Percentiles rank a stretch among this genome's conserved stretches.
These are phyloP conservation scores for Temnothorax ravouxi DNA, from an alignment of 2,888 invertebrate genomes.

Conservation along the genomic window DNA sequence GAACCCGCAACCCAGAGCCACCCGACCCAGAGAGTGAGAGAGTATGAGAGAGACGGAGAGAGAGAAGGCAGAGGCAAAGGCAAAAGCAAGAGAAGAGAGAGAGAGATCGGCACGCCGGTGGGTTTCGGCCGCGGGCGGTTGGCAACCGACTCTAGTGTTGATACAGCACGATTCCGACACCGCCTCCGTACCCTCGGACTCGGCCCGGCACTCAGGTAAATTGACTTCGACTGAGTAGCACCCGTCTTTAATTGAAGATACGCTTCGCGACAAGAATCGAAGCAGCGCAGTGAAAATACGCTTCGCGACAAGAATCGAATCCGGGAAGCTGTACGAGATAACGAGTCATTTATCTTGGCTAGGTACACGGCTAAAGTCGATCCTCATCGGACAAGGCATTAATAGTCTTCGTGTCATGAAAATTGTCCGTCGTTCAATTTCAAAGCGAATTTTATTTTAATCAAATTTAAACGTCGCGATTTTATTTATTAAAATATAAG, in stretches of 20 bases:
- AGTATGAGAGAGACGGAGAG: not conserved
- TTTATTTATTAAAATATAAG: not conserved
- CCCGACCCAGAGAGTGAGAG: slow-evolving; percentile 49
- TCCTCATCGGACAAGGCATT: not conserved
- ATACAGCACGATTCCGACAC: slow-evolving; percentile 70
- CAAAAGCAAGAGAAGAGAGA: slow-evolving; percentile 2
- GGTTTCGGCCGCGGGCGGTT: slow-evolving; percentile 71
- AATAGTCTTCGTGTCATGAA: not conserved
- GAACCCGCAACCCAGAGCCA: slow-evolving; percentile 79
- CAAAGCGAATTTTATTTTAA: not conserved
- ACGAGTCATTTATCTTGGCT: slow-evolving; percentile 22
- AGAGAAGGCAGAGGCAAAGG: not conserved
- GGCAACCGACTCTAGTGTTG: slow-evolving; percentile 73
- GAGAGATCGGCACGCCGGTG: slow-evolving; percentile 69
- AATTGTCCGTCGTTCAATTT: not conserved
- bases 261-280: slow-evolving; percentile 48
- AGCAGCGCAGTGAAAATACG: slow-evolving; percentile 22
- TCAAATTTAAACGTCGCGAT: not conserved
- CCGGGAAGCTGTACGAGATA: slow-evolving; percentile 9
- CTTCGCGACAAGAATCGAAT: slow-evolving; percentile 31
- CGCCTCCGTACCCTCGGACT: slow-evolving; percentile 57
- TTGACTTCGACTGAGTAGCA: slow-evolving; percentile 69
- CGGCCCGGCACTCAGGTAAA: slow-evolving; percentile 64
- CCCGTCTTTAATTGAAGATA: slow-evolving; percentile 70
- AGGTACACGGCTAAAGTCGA: not conserved